Evolutionary conservation across 2,113 vertebrate genomes (phyloP).

Genomic region (Strix aluco): DNA sequence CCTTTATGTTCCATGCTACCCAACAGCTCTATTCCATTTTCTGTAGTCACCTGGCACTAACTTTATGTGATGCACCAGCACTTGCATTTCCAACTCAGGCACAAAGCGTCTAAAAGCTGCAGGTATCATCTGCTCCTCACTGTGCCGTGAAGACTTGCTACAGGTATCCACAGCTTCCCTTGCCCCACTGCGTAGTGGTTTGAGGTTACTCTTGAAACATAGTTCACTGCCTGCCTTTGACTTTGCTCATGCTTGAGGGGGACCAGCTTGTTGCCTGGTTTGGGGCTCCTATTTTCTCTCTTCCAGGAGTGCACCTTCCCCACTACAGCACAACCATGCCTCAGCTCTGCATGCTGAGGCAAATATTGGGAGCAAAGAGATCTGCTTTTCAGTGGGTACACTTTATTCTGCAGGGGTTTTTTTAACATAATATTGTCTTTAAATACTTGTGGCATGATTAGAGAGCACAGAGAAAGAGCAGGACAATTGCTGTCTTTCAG

Average conservation of each 20-base stretch:
- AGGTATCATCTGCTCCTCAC: background rate
- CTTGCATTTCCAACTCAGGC: background rate
- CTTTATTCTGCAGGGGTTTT: background rate
- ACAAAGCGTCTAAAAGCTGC: background rate
- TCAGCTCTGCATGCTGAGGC: background rate
- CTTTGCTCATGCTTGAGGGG: background rate
- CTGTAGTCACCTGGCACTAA: background rate
- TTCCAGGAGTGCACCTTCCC: background rate
- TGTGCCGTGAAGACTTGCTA: background rate
- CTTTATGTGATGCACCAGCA: background rate
- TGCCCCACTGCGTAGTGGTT: background rate
- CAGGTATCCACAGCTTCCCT: background rate
- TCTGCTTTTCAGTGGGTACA: background rate
- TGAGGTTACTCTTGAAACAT: background rate
- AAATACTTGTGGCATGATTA: background rate
- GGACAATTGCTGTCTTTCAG: background rate
- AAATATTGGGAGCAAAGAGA: background rate
- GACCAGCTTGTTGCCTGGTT: background rate
- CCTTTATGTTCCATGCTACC: background rate
- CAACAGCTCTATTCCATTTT: background rate
- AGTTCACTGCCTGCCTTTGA: background rate
- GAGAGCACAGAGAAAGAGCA: background rate
- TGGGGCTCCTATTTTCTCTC: no score
- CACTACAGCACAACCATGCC: background rate
- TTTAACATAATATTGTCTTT: background rate